Percentiles rank a stretch among this genome's conserved stretches.
Conservation (phyloP, 1,140 invertebrate genomes). For the Mylabris phalerata region DNA sequence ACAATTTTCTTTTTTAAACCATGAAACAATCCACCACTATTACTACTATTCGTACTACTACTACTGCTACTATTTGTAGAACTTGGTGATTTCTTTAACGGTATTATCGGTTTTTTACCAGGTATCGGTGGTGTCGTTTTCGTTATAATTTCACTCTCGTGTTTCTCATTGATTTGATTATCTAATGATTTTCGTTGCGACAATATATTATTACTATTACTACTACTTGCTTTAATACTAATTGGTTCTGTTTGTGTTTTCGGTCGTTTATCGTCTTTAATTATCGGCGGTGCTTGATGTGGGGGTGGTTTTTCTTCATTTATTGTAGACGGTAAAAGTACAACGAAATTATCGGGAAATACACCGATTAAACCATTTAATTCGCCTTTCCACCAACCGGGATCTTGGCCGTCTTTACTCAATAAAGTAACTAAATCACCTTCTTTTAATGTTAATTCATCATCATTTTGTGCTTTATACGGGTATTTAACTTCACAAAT, state of each 20-base stretch:
- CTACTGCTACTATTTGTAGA: conserved; percentile 46
- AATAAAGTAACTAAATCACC: conserved; percentile 87
- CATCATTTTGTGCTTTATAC: conserved; percentile 86
- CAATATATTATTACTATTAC: conserved; percentile 34
- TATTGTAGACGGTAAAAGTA: conserved; percentile 41
- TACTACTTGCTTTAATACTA: conserved; percentile 31
- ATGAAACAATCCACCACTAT: conserved; percentile 47
- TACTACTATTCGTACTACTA: conserved; percentile 46
- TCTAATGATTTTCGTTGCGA: conserved; percentile 48
- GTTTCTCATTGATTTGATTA: conserved; percentile 34
- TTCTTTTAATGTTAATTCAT: conserved; percentile 84
- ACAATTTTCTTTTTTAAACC: conserved; percentile 55
- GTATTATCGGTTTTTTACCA: conserved; percentile 54
- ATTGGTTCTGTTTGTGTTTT: conserved; percentile 11
- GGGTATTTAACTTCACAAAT: conserved; percentile 81
- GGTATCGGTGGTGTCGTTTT: conserved; percentile 37
- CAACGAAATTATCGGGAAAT: conserved; percentile 96
- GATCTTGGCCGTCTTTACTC: conserved; percentile 81
- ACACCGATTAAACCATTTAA: conserved; percentile 80
- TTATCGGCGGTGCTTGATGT: not conserved
- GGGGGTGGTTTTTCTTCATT: conserved; percentile 15
- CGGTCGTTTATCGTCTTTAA: conserved; percentile 16
- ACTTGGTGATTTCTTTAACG: conserved; percentile 57
- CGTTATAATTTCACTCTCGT: conserved; percentile 26
- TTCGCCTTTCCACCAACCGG: conserved; percentile 97